Base-by-base conservation (phyloP, 2,888 invertebrate genomes). In the Eupithecia centaureata region DNA sequence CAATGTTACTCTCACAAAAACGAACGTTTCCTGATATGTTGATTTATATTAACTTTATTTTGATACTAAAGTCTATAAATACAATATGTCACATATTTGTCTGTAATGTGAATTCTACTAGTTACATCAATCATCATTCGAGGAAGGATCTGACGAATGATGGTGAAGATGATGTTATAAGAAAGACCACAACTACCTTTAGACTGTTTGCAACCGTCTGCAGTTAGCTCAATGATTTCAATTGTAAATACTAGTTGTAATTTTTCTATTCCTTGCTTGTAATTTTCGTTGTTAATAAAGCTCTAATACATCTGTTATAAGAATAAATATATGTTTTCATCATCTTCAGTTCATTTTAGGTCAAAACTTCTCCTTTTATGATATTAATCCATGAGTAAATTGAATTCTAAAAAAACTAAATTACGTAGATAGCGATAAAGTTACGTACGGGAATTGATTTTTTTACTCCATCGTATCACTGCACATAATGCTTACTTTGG, bases 11-110 rank as follows among this genome's bases (percentile, higher is more conserved):
- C 59, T 72, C 61, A 62, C 73, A 73, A 75, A 75, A 75, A 73
- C 54, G 59, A 73, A 72, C 60, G 67, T 70, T 80, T 79, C 80
- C 80, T 74, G 72, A 73, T 56, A 71, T n/a, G 8, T 56, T 56
- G 54, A 56, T n/a, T 54, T 54, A 4, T 54, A 42, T 10, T 8
- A 0, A 10, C 18, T 42, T 18, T 18, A 35, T 35, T 35, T 1
- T 38, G 5, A 5, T n/a, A 38, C 5, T 38, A 38, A 35, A 35
- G 3, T 15, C 35, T 5, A 15, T 35, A 35, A 13, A 33, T 35
- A 5, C 15, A 35, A 35, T 35, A 35, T 1, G 35, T 35, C 35
- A 12, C 35, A 35, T 35, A 35, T 35, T 35, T 35, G 35, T 15
- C 35, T n/a, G n/a, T n/a, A n/a, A n/a, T n/a, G n/a, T n/a, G n/a